Evolutionary conservation across 2,113 vertebrate species (phyloP), one percentile per base, ranked within the genome.

Genomic region (Barbus barbus): DNA sequence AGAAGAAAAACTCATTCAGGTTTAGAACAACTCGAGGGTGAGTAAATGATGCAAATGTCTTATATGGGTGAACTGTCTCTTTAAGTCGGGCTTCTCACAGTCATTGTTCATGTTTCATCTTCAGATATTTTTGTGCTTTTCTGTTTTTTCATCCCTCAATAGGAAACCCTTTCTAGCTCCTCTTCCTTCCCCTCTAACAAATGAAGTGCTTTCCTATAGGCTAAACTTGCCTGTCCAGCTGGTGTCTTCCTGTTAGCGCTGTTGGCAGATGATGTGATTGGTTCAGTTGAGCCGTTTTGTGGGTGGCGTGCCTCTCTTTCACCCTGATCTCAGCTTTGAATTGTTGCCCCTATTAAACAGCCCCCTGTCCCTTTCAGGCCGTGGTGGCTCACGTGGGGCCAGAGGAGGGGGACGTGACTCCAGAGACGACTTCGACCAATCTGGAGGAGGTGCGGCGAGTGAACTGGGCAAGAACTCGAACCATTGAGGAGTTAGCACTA

Each of bases 361-460:
- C 83, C n/a, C 85, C 78, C n/a, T 94, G 90, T 94, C 83, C 90
- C 89, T 93, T 93, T 90, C 96, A 97, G 97, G 96, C 91, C 93
- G 96, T 93, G 96, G 96, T 93, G 95, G 94, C 91, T 86, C 93
- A 86, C 91, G 92, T 90, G 95, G 93, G 90, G 82, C 94, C 90
- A 93, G 95, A 95, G 96, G 96, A 94, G 95, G 96, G 91, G 93
- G 93, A 87, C 94, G 96, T 63, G 96, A 96, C 71, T 92, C 91
- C 91, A 93, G 94, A 85, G 96, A 96, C 28, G 97, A 98, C 92
- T 96, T 91, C 93, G 95, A 93, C 91, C 92, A 91, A 0, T 88
- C 65, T 71, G 94, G 92, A 91, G 94, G 93, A 94, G 93, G 94
- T 92, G 92, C 71, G 90, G 28, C 65, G 81, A 80, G 63, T 58